Percentiles rank a stretch among this genome's conserved stretches.
phyloP scores from a whole-genome alignment of 2,888 invertebrate species.

The Gasteruption jaculator region DNA sequence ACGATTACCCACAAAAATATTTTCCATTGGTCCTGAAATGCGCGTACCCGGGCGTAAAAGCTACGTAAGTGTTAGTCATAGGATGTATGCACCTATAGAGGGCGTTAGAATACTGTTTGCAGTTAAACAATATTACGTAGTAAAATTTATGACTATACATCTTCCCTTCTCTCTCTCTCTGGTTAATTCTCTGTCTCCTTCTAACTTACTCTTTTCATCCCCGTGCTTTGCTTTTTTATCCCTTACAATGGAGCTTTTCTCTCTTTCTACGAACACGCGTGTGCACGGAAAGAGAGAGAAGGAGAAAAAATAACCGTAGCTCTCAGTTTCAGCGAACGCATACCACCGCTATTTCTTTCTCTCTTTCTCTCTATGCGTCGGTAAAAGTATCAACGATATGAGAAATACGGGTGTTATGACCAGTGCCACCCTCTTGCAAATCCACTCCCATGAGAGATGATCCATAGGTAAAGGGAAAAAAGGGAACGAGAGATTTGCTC shows the following conservation, averaged over 20 bases:
- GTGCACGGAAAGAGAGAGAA: conserved; percentile 7
- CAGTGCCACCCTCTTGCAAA: conserved; percentile 31
- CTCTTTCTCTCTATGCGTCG: conserved; percentile 15
- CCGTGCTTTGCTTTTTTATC: conserved; percentile 17
- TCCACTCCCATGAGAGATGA: conserved; percentile 21
- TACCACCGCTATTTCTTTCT: conserved; percentile 2
- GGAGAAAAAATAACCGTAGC: conserved; percentile 14
- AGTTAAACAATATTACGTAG: conserved; percentile 50
- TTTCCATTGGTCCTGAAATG: too few relatives aligned
- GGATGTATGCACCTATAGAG: too few relatives aligned
- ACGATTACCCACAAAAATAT: too few relatives aligned
- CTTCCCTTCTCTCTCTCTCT: too few relatives aligned
- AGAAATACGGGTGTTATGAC: conserved; percentile 47
- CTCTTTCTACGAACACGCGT: conserved; percentile 8
- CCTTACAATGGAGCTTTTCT: conserved; percentile 20
- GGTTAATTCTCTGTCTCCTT: too few relatives aligned
- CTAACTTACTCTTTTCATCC: background rate
- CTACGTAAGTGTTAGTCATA: too few relatives aligned
- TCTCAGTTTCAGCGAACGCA: too few relatives aligned
- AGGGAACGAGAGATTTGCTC: too few relatives aligned
- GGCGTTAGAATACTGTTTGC: conserved; percentile 45
- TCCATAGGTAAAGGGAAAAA: conserved; percentile 33
- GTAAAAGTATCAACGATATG: conserved; percentile 45
- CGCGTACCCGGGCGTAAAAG: too few relatives aligned
- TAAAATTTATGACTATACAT: conserved; percentile 50